Evolutionary conservation across 2,113 vertebrate genomes (phyloP).

Genomic region (Stegastes partitus): DNA sequence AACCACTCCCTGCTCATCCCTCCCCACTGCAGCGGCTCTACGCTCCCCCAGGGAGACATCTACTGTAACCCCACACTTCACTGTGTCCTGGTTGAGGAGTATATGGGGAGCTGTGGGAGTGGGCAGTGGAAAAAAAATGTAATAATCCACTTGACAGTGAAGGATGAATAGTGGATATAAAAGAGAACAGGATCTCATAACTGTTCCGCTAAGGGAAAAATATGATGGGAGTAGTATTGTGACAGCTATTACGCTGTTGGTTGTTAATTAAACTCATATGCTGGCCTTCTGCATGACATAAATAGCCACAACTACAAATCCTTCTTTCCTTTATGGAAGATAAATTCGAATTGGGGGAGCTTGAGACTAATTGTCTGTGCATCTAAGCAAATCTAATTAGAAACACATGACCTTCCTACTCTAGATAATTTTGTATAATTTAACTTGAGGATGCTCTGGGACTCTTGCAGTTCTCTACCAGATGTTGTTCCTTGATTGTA

Average conservation of each 20-base stretch:
- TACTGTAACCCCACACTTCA: too few species aligned
- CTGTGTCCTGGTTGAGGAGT: too few species aligned
- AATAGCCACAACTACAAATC: constrained; percentile 3
- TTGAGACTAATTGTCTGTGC: constrained; percentile 29
- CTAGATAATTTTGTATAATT: constrained; percentile 31
- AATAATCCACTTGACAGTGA: constrained; percentile 39
- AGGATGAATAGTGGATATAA: neutral
- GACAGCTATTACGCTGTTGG: neutral
- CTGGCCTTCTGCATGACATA: neutral
- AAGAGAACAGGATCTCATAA: neutral
- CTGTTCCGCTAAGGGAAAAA: neutral
- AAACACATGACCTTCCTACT: constrained; percentile 9
- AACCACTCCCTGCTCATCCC: too few species aligned
- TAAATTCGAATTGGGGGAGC: constrained; percentile 15
- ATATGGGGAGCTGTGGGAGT: constrained; percentile 12
- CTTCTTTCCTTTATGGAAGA: constrained; percentile 1
- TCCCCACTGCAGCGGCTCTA: too few species aligned
- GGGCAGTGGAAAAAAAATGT: neutral
- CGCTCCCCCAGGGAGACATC: too few species aligned
- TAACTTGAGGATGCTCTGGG: constrained; percentile 42
- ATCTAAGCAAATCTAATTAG: constrained; percentile 45
- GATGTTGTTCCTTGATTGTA: constrained; percentile 59
- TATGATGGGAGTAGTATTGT: neutral
- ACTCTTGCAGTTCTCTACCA: constrained; percentile 53
- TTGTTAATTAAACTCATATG: constrained; percentile 30